These are phyloP conservation scores for Bolborhynchus lineola DNA, from an alignment of 2,113 vertebrate species.

Conservation along the genomic window DNA sequence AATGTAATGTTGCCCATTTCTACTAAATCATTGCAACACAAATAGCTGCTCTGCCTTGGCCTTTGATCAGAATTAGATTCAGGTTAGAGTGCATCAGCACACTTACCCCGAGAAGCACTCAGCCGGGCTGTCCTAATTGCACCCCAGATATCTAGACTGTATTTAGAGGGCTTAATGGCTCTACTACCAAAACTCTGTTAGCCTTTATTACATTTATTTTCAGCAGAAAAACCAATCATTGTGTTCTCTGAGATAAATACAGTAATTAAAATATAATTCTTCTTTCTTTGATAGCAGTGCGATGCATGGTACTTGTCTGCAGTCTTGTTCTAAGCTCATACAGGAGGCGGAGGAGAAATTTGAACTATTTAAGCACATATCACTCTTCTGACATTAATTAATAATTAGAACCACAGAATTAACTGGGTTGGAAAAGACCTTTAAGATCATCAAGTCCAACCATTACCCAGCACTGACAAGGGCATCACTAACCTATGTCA, in stretches of 20 bases:
- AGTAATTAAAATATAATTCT: conserved; percentile 64
- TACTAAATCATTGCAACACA: conserved; percentile 16
- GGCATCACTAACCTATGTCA: not conserved
- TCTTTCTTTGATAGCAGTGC: conserved; percentile 20
- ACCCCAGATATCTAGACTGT: conserved; percentile 31
- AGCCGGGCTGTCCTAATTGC: not conserved
- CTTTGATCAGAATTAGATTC: conserved; percentile 28
- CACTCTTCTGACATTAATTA: not conserved
- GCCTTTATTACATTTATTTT: conserved; percentile 55
- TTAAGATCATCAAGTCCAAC: not conserved
- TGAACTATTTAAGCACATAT: not conserved
- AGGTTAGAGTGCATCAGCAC: conserved; percentile 34
- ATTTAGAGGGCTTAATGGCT: conserved; percentile 56
- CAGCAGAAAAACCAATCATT: conserved; percentile 32
- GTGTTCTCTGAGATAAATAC: conserved; percentile 14
- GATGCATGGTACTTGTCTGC: not conserved
- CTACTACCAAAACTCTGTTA: conserved; percentile 35
- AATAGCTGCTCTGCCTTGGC: not conserved
- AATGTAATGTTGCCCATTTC: conserved; percentile 32
- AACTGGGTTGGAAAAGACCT: not conserved
- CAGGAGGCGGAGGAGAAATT: not conserved
- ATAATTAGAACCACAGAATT: not conserved
- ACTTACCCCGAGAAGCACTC: conserved; percentile 30
- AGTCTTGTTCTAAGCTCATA: not conserved
- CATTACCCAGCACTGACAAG: not conserved